A percentile compares a stretch with the other conserved stretches of the same genome.
Evolutionary conservation across 2,797 vertebrate species (phyloP).

Genomic region (Nasua narica): DNA sequence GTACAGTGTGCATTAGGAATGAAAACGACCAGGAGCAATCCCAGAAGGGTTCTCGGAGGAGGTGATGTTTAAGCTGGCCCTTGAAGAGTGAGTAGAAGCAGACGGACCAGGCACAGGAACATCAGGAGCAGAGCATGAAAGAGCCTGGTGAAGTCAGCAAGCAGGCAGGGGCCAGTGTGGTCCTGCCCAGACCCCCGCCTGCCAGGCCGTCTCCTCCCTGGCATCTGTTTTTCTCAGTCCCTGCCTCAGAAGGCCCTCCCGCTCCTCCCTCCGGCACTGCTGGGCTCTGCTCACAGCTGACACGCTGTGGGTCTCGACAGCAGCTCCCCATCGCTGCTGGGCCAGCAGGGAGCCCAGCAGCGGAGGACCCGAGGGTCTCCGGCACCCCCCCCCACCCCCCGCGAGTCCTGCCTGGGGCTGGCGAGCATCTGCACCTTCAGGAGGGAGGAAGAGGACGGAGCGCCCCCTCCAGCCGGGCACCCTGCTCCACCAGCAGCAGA

Average conservation of each 20-base stretch:
- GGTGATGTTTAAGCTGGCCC: background rate
- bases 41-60: background rate
- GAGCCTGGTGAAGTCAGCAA: background rate
- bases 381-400: too few relatives aligned
- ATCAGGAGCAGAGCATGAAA: fast-evolving
- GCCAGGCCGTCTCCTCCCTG: constrained; percentile 18
- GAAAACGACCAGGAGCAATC: background rate
- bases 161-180: fast-evolving
- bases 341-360: background rate
- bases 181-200: fast-evolving
- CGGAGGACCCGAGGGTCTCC: too few relatives aligned
- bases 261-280: constrained; percentile 39
- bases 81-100: background rate
- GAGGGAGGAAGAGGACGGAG: background rate
- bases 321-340: background rate
- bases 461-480: fast-evolving
- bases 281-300: constrained; percentile 67
- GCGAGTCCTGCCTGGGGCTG: fast-evolving
- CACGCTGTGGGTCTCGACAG: constrained; percentile 57
- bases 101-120: background rate
- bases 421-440: background rate
- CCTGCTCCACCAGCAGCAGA: background rate
- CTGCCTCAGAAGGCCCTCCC: background rate
- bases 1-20: background rate
- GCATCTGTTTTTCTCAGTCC: background rate